phyloP scores from a whole-genome alignment of 2,113 vertebrate genomes.

The Pomatostomus ruficeps region DNA sequence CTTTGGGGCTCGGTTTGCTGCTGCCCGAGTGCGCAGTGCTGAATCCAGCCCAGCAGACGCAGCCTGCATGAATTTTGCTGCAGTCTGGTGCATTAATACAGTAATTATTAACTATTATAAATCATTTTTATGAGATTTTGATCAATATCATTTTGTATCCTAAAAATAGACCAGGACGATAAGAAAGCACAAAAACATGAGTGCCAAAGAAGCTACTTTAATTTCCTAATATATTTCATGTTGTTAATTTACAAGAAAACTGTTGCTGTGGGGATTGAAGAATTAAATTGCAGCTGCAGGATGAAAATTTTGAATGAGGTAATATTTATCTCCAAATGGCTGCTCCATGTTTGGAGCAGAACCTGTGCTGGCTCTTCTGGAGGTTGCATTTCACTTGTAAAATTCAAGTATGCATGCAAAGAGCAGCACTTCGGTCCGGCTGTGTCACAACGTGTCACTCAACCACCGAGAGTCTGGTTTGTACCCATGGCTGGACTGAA shows the following conservation, averaged over 20 bases:
- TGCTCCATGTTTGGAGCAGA: not conserved
- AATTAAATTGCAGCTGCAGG: not conserved
- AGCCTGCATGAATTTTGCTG: not conserved
- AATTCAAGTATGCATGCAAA: not conserved
- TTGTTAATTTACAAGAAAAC: not conserved
- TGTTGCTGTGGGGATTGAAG: not conserved
- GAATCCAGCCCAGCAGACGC: not conserved
- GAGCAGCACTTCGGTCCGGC: not conserved
- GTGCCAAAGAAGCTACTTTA: not conserved
- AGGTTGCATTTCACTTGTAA: not conserved
- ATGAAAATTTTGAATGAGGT: not conserved
- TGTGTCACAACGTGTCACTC: not conserved
- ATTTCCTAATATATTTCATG: not conserved
- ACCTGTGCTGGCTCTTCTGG: not conserved
- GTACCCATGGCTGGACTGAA: fast-evolving
- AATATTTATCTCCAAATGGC: not conserved
- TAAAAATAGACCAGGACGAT: not conserved
- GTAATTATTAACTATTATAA: conserved; percentile 1
- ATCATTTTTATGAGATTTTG: not conserved
- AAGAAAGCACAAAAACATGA: not conserved
- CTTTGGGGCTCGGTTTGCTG: not conserved
- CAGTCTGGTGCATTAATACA: conserved; percentile 8
- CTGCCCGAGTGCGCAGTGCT: fast-evolving
- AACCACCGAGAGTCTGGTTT: not conserved
- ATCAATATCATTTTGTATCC: not conserved